Evolutionary conservation across 2,888 invertebrate genomes (phyloP).

Genomic region (Teleogryllus oceanicus): DNA sequence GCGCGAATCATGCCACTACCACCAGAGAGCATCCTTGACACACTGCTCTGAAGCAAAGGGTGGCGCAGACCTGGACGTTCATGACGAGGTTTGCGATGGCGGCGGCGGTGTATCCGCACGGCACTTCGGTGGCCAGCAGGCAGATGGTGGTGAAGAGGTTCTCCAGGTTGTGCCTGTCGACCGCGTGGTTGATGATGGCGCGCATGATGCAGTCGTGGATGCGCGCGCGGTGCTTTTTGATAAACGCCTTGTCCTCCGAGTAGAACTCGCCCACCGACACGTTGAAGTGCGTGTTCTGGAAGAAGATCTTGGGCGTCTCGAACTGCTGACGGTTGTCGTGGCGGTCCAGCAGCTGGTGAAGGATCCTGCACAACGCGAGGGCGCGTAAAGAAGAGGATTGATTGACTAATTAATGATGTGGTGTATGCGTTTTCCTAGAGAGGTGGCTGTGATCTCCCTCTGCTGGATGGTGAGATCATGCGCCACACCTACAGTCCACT

Average conservation of each 20-base stretch:
- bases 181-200: conserved; percentile 52
- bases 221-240: conserved; percentile 51
- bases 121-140: conserved; percentile 56
- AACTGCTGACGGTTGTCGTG: conserved; percentile 51
- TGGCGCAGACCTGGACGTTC: conserved; percentile 56
- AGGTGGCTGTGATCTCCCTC: too few relatives aligned
- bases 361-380: conserved; percentile 46
- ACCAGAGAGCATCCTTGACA: too few relatives aligned
- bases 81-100: conserved; percentile 57
- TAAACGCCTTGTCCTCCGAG: conserved; percentile 52
- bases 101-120: conserved; percentile 60
- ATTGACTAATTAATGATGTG: too few relatives aligned
- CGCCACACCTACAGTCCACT: too few relatives aligned
- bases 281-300: conserved; percentile 48
- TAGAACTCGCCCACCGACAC: conserved; percentile 48
- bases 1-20: too few relatives aligned
- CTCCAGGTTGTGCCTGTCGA: conserved; percentile 53
- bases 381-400: too few relatives aligned
- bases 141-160: conserved; percentile 56
- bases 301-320: conserved; percentile 54
- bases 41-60: too few relatives aligned
- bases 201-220: conserved; percentile 50
- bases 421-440: too few relatives aligned
- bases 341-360: conserved; percentile 57
- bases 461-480: too few relatives aligned